Conservation (phyloP, 2,888 invertebrate genomes). For the Hemithea aestivaria region DNA sequence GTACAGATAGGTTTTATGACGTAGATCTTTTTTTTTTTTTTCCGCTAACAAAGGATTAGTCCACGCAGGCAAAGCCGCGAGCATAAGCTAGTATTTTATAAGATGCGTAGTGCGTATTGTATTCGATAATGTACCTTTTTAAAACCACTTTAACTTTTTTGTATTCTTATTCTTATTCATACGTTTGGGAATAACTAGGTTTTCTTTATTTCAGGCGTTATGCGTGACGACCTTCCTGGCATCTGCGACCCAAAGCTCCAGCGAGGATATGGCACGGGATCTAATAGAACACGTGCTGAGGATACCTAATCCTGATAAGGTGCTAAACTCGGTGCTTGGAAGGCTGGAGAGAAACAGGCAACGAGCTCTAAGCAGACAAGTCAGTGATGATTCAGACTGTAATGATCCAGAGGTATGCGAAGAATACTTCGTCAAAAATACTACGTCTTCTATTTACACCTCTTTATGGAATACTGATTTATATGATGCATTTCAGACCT, state of each 20-base stretch:
- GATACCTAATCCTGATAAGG: constrained; percentile 58
- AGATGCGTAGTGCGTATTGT: too few species aligned
- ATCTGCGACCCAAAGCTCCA: constrained; percentile 32
- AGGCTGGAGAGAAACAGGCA: constrained; percentile 50
- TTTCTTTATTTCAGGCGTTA: constrained; percentile 34
- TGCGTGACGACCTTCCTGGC: constrained; percentile 45
- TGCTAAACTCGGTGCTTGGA: constrained; percentile 59
- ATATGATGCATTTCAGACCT: constrained; percentile 44
- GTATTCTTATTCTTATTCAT: too few species aligned
- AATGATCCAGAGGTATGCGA: constrained; percentile 50
- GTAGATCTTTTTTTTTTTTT: too few species aligned
- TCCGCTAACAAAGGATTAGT: too few species aligned
- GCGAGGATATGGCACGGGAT: constrained; percentile 50
- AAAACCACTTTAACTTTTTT: too few species aligned
- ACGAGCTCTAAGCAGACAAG: constrained; percentile 31
- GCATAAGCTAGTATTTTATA: too few species aligned
- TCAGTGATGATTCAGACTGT: constrained; percentile 42
- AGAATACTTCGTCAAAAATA: too few species aligned
- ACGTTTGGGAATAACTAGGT: background rate
- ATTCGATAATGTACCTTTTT: too few species aligned
- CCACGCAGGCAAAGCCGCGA: too few species aligned
- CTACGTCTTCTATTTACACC: too few species aligned
- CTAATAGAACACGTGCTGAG: constrained; percentile 56
- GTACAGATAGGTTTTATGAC: too few species aligned
- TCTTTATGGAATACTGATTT: too few species aligned